Percentiles rank a stretch among this genome's conserved stretches.
These are phyloP conservation scores for Halyomorpha halys DNA, from an alignment of 1,140 invertebrate genomes.

Conservation along the genomic window DNA sequence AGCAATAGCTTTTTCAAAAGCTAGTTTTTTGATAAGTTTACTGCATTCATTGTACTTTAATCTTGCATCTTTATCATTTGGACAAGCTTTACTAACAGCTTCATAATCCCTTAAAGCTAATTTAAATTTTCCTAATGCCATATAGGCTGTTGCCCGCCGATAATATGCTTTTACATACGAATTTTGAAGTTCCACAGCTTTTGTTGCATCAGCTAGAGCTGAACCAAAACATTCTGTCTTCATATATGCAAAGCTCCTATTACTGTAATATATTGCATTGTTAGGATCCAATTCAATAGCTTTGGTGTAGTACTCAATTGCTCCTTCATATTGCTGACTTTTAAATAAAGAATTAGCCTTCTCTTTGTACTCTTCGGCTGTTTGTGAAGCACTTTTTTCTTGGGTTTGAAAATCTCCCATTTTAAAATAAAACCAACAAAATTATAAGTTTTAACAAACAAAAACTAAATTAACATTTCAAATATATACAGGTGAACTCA, in stretches of 20 bases:
- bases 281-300: slow-evolving; percentile 80
- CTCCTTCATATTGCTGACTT: slow-evolving; percentile 83
- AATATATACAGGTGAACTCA: neutral
- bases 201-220: slow-evolving; percentile 81
- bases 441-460: neutral
- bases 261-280: slow-evolving; percentile 82
- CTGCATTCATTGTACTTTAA: slow-evolving; percentile 89
- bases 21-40: slow-evolving; percentile 89
- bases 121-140: slow-evolving; percentile 97
- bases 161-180: slow-evolving; percentile 91
- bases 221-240: slow-evolving; percentile 88
- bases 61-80: slow-evolving; percentile 89
- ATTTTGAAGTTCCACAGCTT: slow-evolving; percentile 80
- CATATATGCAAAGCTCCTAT: slow-evolving; percentile 90
- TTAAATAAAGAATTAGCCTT: slow-evolving; percentile 63
- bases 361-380: slow-evolving; percentile 67
- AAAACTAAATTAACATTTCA: slow-evolving; percentile 8
- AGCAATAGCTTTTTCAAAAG: slow-evolving; percentile 95
- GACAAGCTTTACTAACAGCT: slow-evolving; percentile 77
- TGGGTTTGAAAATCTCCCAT: slow-evolving; percentile 1
- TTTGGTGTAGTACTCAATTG: slow-evolving; percentile 82
- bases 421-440: slow-evolving; percentile 4
- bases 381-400: slow-evolving; percentile 9
- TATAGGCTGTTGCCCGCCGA: slow-evolving; percentile 87
- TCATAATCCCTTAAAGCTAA: slow-evolving; percentile 93